Evolutionary conservation across 2,113 vertebrate species (phyloP), one percentile per base, ranked within the genome.

Genomic region (Rattus rattus): DNA sequence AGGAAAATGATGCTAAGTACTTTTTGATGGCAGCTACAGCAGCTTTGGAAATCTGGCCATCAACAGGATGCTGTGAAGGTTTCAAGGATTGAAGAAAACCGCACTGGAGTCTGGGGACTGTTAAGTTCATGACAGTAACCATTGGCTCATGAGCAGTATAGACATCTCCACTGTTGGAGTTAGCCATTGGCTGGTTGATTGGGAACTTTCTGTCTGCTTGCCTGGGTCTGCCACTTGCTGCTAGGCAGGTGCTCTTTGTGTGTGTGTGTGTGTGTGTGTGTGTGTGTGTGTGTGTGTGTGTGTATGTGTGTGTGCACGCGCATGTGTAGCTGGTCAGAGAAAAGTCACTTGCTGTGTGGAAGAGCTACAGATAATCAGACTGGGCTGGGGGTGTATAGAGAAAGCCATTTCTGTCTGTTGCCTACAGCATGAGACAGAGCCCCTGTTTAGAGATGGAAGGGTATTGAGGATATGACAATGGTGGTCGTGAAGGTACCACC

Each of bases 21-120:
- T 94, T 96, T 95, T 86, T 73, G 92, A 85, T 88, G 77, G 79
- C 39, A 13, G 59, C 70, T 73, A 54, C 52, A 96, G 73, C 20
- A 86, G n/a, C 90, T 93, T 79, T 88, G 95, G 96, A 94, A 95
- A 88, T 92, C 92, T 91, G 95, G 49, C 94, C 94, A 61, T 94
- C 70, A 69, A 5, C 26, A 93, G 92, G 92, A 72, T 76, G 72
- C 95, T 93, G 88, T 61, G 39, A 76, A 93, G 73, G 56, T 61
- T 95, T 96, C 1, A 2, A 89, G 88, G 90, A 90, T 69, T 79
- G 52, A 81, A 89, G 43, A 10, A 36, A 69, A 67, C 63, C 56
- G n/a, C 26, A 16, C 1, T 17, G 43, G 81, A 11, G 26, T 4
- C 1, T 3, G 26, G 90, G 92, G 84, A 85, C 26, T 81, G 47